A percentile compares a stretch with the other conserved stretches of the same genome.
Conservation (phyloP, 2,888 invertebrate genomes). For the Hirtodrosophila cameraria region DNA sequence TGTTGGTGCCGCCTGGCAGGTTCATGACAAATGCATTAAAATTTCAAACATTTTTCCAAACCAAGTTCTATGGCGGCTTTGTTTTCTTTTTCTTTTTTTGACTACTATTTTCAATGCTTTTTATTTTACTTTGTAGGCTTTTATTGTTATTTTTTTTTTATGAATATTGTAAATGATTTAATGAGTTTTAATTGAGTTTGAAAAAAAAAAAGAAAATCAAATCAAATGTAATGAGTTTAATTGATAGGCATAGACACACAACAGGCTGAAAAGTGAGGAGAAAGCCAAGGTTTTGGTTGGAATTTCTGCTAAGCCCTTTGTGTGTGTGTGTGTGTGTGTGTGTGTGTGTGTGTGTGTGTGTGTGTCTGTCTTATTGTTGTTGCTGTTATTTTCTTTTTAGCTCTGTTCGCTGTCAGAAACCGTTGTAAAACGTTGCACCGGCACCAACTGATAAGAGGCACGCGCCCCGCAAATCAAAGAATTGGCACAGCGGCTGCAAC, state of each 20-base stretch:
- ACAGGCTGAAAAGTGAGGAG: constrained; percentile 49
- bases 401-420: constrained; percentile 57
- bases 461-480: constrained; percentile 66
- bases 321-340: constrained; percentile 3
- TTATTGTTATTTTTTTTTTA: constrained; percentile 64
- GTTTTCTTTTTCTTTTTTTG: constrained; percentile 25
- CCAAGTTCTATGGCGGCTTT: constrained; percentile 51
- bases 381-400: neutral
- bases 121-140: constrained; percentile 28
- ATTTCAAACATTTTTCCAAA: constrained; percentile 38
- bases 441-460: constrained; percentile 68
- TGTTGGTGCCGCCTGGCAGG: constrained; percentile 52
- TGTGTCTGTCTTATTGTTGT: neutral
- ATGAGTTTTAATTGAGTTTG: constrained; percentile 74
- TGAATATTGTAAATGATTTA: constrained; percentile 77
- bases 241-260: constrained; percentile 69
- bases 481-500: constrained; percentile 56
- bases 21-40: constrained; percentile 78
- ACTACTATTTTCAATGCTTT: constrained; percentile 17
- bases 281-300: constrained; percentile 56
- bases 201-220: constrained; percentile 19
- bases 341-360: neutral
- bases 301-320: constrained; percentile 39
- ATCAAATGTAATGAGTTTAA: constrained; percentile 69
- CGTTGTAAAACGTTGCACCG: constrained; percentile 60